phyloP scores from a whole-genome alignment of 1,140 invertebrate species.

The Drosophila bocki region DNA sequence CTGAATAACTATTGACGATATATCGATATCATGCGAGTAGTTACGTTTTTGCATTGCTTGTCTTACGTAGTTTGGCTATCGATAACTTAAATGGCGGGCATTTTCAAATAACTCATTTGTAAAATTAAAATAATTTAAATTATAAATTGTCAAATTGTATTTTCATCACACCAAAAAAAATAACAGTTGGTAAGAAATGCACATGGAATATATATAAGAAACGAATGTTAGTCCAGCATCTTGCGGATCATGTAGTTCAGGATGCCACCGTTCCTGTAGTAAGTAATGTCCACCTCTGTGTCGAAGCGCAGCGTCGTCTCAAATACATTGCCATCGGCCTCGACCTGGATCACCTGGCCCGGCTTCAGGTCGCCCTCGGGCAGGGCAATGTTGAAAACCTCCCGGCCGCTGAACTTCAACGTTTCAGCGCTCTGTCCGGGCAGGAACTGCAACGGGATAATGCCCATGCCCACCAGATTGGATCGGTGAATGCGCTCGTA shows the following conservation, averaged over 20 bases:
- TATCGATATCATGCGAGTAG: too few species aligned
- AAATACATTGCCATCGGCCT: constrained; percentile 86
- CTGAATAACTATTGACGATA: too few species aligned
- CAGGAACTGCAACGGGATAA: constrained; percentile 44
- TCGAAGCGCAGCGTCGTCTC: constrained; percentile 91
- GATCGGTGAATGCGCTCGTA: constrained; percentile 61
- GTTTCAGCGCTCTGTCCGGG: constrained; percentile 23
- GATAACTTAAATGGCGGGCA: not conserved
- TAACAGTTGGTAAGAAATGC: constrained; percentile 48
- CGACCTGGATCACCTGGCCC: constrained; percentile 75
- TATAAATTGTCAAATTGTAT: constrained; percentile 18
- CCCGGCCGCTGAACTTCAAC: constrained; percentile 32
- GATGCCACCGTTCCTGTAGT: constrained; percentile 97
- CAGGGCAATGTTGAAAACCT: constrained; percentile 85
- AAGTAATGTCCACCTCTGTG: constrained; percentile 98
- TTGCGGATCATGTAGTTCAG: constrained; percentile 98
- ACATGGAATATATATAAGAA: constrained; percentile 52
- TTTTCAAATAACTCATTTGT: not conserved
- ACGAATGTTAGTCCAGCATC: constrained; percentile 86
- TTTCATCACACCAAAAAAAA: constrained; percentile 20
- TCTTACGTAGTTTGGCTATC: not conserved
- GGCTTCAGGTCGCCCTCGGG: constrained; percentile 87
- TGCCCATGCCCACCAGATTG: constrained; percentile 54
- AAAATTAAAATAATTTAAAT: not conserved
- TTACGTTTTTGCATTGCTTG: too few species aligned